Conservation (phyloP, 1,140 invertebrate genomes). For the Scaptomyza hsui region DNA sequence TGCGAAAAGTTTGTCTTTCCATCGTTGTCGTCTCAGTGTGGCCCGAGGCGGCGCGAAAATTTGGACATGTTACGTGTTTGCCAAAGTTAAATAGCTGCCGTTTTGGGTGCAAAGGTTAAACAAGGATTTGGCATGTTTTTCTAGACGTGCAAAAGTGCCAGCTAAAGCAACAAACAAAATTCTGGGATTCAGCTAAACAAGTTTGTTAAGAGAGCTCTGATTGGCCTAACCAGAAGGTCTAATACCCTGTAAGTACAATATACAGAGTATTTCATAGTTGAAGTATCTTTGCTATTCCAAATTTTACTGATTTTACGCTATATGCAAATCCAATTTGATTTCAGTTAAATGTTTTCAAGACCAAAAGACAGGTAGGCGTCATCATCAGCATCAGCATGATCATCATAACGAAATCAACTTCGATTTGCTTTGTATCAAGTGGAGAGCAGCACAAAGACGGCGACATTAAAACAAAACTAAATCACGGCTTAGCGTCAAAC, state of each 20-base stretch:
- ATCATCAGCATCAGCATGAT: conserved; percentile 46
- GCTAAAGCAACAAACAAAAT: conserved; percentile 22
- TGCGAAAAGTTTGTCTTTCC: conserved; percentile 66
- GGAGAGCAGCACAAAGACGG: conserved; percentile 46
- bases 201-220: conserved; percentile 23
- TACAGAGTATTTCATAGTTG: conserved; percentile 3
- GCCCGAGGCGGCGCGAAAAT: conserved; percentile 71
- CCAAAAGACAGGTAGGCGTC: conserved; percentile 72
- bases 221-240: conserved; percentile 12
- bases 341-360: conserved; percentile 39
- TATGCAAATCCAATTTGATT: conserved; percentile 75
- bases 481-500: conserved; percentile 83
- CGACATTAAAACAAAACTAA: conserved; percentile 83
- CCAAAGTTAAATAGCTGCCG: conserved; percentile 80
- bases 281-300: neutral
- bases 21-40: conserved; percentile 10
- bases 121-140: conserved; percentile 78
- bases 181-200: conserved; percentile 4
- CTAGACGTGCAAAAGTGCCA: conserved; percentile 32
- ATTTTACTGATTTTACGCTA: conserved; percentile 34
- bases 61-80: conserved; percentile 81
- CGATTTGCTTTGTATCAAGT: conserved; percentile 63
- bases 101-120: conserved; percentile 75
- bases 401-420: conserved; percentile 58
- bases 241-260: conserved; percentile 16